Conservation (phyloP, 2,888 invertebrate species). For the Therioaphis trifolii region DNA sequence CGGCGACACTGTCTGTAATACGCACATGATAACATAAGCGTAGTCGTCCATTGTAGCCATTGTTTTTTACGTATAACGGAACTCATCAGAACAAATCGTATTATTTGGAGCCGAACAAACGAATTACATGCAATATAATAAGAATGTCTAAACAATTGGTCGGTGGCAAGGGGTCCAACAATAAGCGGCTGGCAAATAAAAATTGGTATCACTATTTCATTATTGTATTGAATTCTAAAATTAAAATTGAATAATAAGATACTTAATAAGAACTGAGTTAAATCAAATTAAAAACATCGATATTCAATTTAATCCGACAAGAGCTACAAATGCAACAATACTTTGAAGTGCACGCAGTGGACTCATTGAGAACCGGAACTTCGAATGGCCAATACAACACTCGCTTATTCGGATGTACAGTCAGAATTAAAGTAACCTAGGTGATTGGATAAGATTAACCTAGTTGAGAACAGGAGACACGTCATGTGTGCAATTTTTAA, state of each 20-base stretch:
- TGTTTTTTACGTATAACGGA: constrained; percentile 29
- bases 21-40: neutral
- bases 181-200: neutral
- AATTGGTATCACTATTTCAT: neutral
- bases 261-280: neutral
- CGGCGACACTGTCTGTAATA: neutral
- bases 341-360: neutral
- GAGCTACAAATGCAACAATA: no score
- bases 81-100: constrained; percentile 23
- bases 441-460: neutral
- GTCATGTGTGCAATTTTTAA: no score
- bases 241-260: neutral
- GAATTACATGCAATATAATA: neutral
- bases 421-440: neutral
- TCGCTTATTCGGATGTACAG: neutral
- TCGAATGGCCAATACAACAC: neutral
- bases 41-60: constrained; percentile 20
- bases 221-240: neutral
- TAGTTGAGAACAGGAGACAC: neutral
- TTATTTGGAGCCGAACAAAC: constrained; percentile 32
- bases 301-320: neutral
- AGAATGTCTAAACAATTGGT: neutral
- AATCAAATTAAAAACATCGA: neutral
- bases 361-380: neutral
- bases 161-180: neutral